phyloP scores from a whole-genome alignment of 37 sponge, comb jelly and placozoan genomes.

The Dysidea cf. avara region DNA sequence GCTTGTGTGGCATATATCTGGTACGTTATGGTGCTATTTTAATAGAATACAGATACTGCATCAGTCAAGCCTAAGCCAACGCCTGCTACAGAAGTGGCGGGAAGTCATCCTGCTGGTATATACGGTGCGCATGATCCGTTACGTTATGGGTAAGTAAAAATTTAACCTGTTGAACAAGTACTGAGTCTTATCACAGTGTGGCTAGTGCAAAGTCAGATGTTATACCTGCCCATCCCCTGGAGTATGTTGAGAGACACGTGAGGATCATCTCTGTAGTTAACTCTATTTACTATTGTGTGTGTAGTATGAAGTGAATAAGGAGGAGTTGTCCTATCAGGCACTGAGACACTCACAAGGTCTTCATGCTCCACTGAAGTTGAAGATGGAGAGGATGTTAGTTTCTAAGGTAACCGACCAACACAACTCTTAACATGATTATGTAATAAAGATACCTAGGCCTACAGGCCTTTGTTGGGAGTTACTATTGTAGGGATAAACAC shows the following conservation, averaged over 20 bases:
- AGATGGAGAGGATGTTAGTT: slow-evolving; percentile 66
- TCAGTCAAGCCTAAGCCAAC: too few relatives aligned
- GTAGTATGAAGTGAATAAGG: slow-evolving; percentile 43
- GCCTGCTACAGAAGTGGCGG: too few relatives aligned
- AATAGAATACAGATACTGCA: too few relatives aligned
- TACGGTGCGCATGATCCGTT: too few relatives aligned
- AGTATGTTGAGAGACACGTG: slow-evolving; percentile 42
- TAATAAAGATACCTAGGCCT: too few relatives aligned
- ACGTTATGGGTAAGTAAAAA: too few relatives aligned
- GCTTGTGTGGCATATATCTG: too few relatives aligned
- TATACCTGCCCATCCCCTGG: slow-evolving; percentile 48
- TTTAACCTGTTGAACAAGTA: too few relatives aligned
- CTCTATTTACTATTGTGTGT: slow-evolving; percentile 1
- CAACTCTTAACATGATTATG: too few relatives aligned
- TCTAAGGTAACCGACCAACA: slow-evolving; percentile 43
- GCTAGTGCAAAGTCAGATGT: slow-evolving; percentile 25
- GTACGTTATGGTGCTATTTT: too few relatives aligned
- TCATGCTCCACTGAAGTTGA: slow-evolving; percentile 42
- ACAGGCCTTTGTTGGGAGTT: too few relatives aligned
- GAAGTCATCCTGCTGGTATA: too few relatives aligned
- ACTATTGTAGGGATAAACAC: not conserved
- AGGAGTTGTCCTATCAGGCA: slow-evolving; percentile 31
- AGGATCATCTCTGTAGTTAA: not conserved
- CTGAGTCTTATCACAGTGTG: not conserved
- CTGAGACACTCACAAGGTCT: slow-evolving; percentile 56